phyloP scores from a whole-genome alignment of 2,888 invertebrate genomes.

The Apodemia zela region DNA sequence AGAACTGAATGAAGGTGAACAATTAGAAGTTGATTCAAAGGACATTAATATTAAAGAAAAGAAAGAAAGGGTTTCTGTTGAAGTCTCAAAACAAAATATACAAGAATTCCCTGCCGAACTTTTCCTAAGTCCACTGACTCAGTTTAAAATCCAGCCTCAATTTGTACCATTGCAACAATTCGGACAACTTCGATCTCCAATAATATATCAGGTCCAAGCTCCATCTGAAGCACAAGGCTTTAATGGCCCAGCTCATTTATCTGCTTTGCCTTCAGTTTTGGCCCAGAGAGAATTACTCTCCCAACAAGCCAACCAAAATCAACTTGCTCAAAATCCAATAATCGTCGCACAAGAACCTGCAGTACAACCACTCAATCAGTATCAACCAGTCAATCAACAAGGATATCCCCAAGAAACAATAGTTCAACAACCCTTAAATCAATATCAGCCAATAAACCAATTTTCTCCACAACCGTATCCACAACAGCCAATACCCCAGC shows the following conservation, averaged over 20 bases:
- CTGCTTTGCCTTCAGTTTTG: slow-evolving; percentile 61
- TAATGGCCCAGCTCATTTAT: slow-evolving; percentile 60
- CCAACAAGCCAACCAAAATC: slow-evolving; percentile 40
- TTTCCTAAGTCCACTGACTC: slow-evolving; percentile 59
- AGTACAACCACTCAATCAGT: slow-evolving; percentile 36
- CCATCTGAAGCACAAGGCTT: slow-evolving; percentile 52
- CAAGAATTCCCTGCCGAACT: slow-evolving; percentile 67
- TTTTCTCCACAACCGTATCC: slow-evolving; percentile 22
- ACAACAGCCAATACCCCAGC: slow-evolving; percentile 35
- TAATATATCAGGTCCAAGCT: slow-evolving; percentile 46
- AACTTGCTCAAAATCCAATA: slow-evolving; percentile 36
- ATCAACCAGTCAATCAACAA: slow-evolving; percentile 34
- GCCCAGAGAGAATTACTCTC: slow-evolving; percentile 50
- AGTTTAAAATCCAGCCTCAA: slow-evolving; percentile 58
- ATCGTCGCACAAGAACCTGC: slow-evolving; percentile 40
- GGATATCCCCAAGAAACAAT: slow-evolving; percentile 30
- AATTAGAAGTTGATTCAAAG: slow-evolving; percentile 36
- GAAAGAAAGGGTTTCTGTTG: slow-evolving; percentile 53
- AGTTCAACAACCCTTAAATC: slow-evolving; percentile 35
- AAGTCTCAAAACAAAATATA: slow-evolving; percentile 62
- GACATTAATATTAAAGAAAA: slow-evolving; percentile 37
- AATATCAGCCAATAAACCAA: slow-evolving; percentile 35
- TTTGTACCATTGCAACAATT: slow-evolving; percentile 52
- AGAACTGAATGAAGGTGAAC: slow-evolving; percentile 54
- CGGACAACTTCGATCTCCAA: slow-evolving; percentile 47